Base-by-base conservation (phyloP, 2,888 invertebrate species). In the Rugalucina vietnamica region DNA sequence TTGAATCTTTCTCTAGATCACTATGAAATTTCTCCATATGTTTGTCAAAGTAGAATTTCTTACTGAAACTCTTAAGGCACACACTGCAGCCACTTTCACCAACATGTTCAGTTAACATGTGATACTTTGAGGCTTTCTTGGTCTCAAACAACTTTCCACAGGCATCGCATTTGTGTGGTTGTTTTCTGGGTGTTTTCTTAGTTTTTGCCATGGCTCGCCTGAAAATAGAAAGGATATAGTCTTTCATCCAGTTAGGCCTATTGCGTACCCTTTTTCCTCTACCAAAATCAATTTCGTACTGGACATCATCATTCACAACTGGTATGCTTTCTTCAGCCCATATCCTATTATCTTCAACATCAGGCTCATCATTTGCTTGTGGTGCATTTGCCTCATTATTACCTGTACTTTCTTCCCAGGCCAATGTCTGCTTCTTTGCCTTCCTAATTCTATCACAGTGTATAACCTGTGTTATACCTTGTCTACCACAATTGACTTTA, bases 181-280 rank as follows among this genome's bases (percentile, higher is more conserved):
- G 21, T n/a, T 70, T 70, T 21, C 36, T 36, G 5, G 70, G 70
- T 12, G 24, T 73, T 2, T 27, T 32, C 49, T 43, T 49, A 24
- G 73, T 49, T n/a, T 49, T 73, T 24, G 49, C 29, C 73, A 73
- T 73, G 8, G 39, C 24, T 10, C 4, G 8, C 21, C 73, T 73
- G 73, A 27, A 73, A 73, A 50, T 49, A 73, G 73, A 73, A 43
- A 49, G 37, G 32, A 73, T 49, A 50, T 73, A 73, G 32, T 73
- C 73, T 29, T 73, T 34, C 50, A 50, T 73, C 73, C 73, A 73
- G 2, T 36, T 27, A 12, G 73, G 73, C 29, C 49, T 73, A 24
- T 49, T n/a, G 21, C 49, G 73, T n/a, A 50, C 39, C 39, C 34
- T 70, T 21, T 70, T 36, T 21, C 36, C 60, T 29, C 21, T 70